Percentiles rank a stretch among this genome's conserved stretches.
Conservation (phyloP, 2,888 invertebrate genomes). For the Platycheirus albimanus region DNA sequence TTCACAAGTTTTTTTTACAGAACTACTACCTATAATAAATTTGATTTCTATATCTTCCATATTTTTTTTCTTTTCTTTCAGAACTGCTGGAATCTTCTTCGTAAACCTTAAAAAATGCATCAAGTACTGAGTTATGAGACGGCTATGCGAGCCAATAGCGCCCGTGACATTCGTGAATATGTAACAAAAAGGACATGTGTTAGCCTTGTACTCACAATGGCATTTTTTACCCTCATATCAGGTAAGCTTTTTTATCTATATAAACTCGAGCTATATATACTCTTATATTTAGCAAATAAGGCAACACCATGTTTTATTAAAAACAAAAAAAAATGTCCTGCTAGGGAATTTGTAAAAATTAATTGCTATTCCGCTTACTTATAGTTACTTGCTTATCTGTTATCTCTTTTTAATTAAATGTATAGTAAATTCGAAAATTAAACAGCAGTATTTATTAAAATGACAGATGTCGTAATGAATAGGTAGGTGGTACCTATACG, state of each 20-base stretch:
- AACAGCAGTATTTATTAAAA: no score
- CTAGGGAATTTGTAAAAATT: not conserved
- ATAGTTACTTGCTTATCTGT: no score
- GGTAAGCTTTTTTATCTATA: constrained; percentile 76
- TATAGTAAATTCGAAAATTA: no score
- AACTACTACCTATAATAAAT: no score
- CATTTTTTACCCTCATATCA: constrained; percentile 82
- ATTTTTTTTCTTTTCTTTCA: constrained; percentile 44
- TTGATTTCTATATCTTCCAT: no score
- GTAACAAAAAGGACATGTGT: constrained; percentile 82
- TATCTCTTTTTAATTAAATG: no score
- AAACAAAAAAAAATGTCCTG: not conserved
- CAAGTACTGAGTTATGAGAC: constrained; percentile 82
- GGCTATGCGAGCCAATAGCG: constrained; percentile 81
- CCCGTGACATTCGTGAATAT: constrained; percentile 81
- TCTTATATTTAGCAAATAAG: no score
- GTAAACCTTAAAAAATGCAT: constrained; percentile 78
- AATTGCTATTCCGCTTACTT: not conserved
- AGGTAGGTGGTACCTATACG: no score
- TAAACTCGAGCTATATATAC: not conserved
- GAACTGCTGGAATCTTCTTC: constrained; percentile 8
- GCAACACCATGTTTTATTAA: no score
- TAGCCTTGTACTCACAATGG: constrained; percentile 81
- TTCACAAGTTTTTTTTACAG: no score
- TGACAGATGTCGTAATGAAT: no score